A percentile compares a stretch with the other conserved stretches of the same genome.
These are phyloP conservation scores for Bilobella aurantiaca DNA, from an alignment of 1,140 invertebrate genomes.

Conservation along the genomic window DNA sequence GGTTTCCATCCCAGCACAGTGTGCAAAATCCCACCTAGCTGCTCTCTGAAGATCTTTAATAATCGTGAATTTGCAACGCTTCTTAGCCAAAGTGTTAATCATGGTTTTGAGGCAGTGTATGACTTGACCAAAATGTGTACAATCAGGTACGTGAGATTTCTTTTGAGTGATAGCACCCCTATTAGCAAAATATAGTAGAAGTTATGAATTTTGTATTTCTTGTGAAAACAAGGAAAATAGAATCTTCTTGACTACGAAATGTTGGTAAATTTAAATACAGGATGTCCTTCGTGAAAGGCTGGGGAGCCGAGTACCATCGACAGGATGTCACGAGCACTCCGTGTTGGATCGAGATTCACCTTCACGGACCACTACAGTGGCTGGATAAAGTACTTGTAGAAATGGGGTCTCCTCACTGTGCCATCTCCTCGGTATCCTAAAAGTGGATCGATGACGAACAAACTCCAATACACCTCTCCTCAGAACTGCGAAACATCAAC, in stretches of 20 bases:
- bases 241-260: too few species aligned
- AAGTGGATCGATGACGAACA: background rate
- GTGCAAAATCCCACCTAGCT: slow-evolving; percentile 86
- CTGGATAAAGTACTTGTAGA: slow-evolving; percentile 82
- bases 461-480: too few species aligned
- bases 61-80: slow-evolving; percentile 92
- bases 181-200: too few species aligned
- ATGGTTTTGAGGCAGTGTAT: slow-evolving; percentile 90
- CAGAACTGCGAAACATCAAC: too few species aligned
- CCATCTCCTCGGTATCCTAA: slow-evolving; percentile 82
- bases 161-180: too few species aligned
- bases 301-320: slow-evolving; percentile 95
- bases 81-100: slow-evolving; percentile 82
- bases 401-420: slow-evolving; percentile 82
- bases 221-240: too few species aligned
- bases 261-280: slow-evolving; percentile 39
- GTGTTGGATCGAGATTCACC: slow-evolving; percentile 90
- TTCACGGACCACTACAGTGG: slow-evolving; percentile 84
- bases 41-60: slow-evolving; percentile 94
- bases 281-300: slow-evolving; percentile 96
- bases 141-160: slow-evolving; percentile 53
- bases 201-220: too few species aligned
- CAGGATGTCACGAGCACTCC: slow-evolving; percentile 92
- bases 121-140: slow-evolving; percentile 98
- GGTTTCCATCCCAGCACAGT: slow-evolving; percentile 93